Base-by-base conservation (phyloP, 2,888 invertebrate genomes). In the Athalia rosae region DNA sequence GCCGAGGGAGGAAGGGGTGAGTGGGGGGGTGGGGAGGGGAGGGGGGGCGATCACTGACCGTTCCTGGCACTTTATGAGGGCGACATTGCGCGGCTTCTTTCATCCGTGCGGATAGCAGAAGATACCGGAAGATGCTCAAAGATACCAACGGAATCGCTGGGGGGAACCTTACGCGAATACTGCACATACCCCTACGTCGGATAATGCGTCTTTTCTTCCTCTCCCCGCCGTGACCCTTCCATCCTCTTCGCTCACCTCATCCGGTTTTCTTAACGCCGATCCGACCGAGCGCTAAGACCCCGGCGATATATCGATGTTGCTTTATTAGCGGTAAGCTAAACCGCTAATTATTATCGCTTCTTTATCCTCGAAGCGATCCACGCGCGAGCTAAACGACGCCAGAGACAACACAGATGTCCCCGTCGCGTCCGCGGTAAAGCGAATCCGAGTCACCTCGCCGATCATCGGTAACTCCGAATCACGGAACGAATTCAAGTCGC, bases 51-150 rank as follows among this genome's bases (percentile, higher is more conserved):
- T 79, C 77, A 79, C 81, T 79, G 79, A 76, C 71, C 76, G 71
- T 67, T 79, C 80, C 71, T 76, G 79, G 80, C 83, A 80, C 83
- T 88, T 87, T 85, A 85, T 83, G 86, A 85, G 85, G 82, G 83
- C 84, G 85, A 85, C 85, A 84, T 83, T 80, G 82, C 81, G 84
- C 86, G 86, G 85, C 80, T 79, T 83, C 85, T 87, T 87, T 87
- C 84, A 85, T 87, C 85, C 83, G 61, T 28, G 28, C 48, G 76
- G 80, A 69, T 82, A 82, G 80, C 81, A 79, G 76, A 79, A 80
- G 78, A 77, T 80, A 64, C 11, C 9, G 9, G 41, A 64, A 41
- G 74, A 74, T 74, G 50, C 61, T 61, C 13, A 61, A 74, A 62
- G 74, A 74, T 74, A 48, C 48, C 13, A 11, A 45, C 59, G 45